These are phyloP conservation scores for Catocala fraxini DNA, from an alignment of 2,888 invertebrate species.

Conservation along the genomic window DNA sequence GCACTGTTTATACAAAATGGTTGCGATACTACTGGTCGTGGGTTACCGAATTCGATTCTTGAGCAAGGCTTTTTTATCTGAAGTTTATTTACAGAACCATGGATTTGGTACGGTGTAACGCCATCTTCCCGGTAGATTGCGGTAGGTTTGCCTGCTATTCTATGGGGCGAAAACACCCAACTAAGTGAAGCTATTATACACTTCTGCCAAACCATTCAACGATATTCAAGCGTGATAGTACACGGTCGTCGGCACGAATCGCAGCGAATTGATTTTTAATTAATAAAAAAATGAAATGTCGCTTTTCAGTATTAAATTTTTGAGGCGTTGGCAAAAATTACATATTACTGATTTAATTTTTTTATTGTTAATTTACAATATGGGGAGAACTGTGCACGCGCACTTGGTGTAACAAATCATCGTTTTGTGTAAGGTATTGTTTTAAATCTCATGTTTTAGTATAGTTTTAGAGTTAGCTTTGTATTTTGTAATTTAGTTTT, in stretches of 20 bases:
- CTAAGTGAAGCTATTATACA: no score
- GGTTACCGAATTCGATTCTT: no score
- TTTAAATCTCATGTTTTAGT: constrained; percentile 57
- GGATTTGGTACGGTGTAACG: no score
- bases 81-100: no score
- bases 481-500: constrained; percentile 52
- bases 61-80: no score
- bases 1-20: no score
- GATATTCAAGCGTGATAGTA: no score
- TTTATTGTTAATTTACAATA: constrained; percentile 18
- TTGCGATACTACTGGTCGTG: no score
- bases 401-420: constrained; percentile 27
- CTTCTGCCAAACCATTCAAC: no score
- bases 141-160: no score
- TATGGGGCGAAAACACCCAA: no score
- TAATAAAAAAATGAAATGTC: constrained; percentile 27
- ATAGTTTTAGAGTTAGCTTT: constrained; percentile 50
- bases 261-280: constrained; percentile 36
- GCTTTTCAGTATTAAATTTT: constrained; percentile 76
- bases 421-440: constrained; percentile 23
- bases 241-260: constrained; percentile 21
- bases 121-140: no score
- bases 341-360: constrained; percentile 18
- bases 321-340: constrained; percentile 61
- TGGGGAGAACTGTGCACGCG: constrained; percentile 22